These are phyloP conservation scores for Miopithecus talapoin DNA, from an alignment of 2,797 vertebrate genomes.

Conservation along the genomic window DNA sequence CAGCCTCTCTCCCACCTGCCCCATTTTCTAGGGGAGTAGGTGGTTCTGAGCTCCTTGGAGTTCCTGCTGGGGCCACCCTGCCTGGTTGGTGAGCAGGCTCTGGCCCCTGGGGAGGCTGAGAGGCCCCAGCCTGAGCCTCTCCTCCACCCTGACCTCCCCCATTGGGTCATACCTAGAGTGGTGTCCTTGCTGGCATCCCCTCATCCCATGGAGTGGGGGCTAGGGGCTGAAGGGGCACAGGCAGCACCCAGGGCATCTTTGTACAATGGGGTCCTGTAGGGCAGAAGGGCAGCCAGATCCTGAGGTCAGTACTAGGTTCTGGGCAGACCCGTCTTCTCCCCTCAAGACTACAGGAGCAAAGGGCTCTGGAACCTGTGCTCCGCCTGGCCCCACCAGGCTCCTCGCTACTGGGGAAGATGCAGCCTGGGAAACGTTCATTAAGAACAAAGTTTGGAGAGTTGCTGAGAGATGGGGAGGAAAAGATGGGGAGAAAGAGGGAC, in stretches of 20 bases:
- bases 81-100: not conserved
- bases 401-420: not conserved
- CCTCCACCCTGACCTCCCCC: not conserved
- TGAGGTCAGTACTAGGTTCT: not conserved
- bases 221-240: not conserved
- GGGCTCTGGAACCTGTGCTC: not conserved
- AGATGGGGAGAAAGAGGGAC: not conserved
- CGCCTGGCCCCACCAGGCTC: not conserved
- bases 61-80: not conserved
- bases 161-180: not conserved
- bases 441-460: conserved; percentile 46
- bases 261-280: not conserved
- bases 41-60: conserved; percentile 26
- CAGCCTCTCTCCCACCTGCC: not conserved
- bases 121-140: not conserved
- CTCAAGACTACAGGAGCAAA: not conserved
- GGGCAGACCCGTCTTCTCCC: not conserved
- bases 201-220: not conserved
- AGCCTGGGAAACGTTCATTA: not conserved
- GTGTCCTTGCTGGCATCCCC: not conserved
- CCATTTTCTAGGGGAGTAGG: not conserved
- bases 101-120: not conserved
- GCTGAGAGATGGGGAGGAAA: conserved; percentile 31
- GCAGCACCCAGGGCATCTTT: not conserved
- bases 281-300: not conserved